Conservation (phyloP, 2,113 vertebrate species). For the Scatophagus argus region DNA sequence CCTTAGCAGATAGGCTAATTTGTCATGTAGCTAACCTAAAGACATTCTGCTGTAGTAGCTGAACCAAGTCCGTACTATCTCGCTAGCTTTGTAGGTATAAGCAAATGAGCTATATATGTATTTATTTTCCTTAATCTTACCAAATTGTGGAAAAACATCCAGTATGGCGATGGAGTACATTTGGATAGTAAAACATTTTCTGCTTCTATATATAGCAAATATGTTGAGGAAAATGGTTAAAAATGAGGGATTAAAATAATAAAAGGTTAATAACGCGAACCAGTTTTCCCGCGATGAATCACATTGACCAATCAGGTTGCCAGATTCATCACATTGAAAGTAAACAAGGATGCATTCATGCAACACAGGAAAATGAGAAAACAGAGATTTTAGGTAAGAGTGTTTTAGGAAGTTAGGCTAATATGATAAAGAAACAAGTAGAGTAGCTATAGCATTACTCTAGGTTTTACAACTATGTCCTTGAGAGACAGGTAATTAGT, state of each 20-base stretch:
- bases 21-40: background rate
- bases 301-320: conserved; percentile 46
- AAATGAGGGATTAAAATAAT: background rate
- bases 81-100: background rate
- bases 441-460: background rate
- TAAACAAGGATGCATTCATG: conserved; percentile 40
- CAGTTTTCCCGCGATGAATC: conserved; percentile 35
- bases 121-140: conserved; percentile 74
- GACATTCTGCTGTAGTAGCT: background rate
- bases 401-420: too few species aligned
- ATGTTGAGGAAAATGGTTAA: background rate
- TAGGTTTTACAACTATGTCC: background rate
- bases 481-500: background rate
- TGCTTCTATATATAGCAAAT: fast-evolving
- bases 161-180: conserved; percentile 85
- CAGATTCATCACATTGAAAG: background rate
- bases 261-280: background rate
- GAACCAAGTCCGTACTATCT: background rate
- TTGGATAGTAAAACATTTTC: conserved; percentile 89
- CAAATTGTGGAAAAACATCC: conserved; percentile 90
- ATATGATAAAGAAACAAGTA: background rate
- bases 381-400: fast-evolving
- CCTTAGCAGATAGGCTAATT: background rate
- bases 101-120: background rate
- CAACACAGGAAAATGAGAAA: background rate